Conservation (phyloP, 2,113 vertebrate species). For the Pardalotus punctatus region DNA sequence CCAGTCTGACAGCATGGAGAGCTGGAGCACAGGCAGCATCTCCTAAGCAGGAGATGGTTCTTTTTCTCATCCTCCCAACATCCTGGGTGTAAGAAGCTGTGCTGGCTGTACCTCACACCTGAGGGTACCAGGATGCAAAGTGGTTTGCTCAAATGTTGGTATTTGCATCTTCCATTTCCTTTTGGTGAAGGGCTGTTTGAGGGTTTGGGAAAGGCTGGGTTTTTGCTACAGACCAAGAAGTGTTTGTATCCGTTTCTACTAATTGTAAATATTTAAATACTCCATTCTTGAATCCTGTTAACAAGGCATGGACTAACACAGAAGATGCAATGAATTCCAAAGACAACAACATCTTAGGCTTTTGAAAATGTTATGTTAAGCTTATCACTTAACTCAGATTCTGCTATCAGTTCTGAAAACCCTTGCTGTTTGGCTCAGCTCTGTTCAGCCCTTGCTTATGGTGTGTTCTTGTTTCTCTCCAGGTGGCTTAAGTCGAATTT, state of each 20-base stretch:
- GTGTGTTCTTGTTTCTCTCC: not conserved
- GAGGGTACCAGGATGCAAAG: not conserved
- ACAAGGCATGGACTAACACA: not conserved
- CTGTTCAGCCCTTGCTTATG: not conserved
- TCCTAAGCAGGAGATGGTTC: not conserved
- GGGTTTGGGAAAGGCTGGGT: not conserved
- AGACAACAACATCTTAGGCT: not conserved
- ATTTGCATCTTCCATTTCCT: not conserved
- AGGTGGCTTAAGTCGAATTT: not conserved
- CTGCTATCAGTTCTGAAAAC: not conserved
- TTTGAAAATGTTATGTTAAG: not conserved
- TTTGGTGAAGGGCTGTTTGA: not conserved
- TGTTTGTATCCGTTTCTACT: not conserved
- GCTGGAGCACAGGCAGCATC: not conserved
- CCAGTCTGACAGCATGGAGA: not conserved
- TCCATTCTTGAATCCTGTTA: not conserved
- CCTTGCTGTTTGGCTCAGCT: not conserved
- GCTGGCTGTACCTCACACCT: not conserved
- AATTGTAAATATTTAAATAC: not conserved
- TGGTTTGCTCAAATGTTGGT: not conserved
- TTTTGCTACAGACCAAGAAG: not conserved
- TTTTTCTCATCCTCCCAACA: not conserved
- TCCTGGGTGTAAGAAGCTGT: not conserved
- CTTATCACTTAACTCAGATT: not conserved
- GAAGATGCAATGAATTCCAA: not conserved